A percentile compares a stretch with the other conserved stretches of the same genome.
phyloP scores from a whole-genome alignment of 64 coral and sea anemone genomes.

The Exaiptasia diaphana region DNA sequence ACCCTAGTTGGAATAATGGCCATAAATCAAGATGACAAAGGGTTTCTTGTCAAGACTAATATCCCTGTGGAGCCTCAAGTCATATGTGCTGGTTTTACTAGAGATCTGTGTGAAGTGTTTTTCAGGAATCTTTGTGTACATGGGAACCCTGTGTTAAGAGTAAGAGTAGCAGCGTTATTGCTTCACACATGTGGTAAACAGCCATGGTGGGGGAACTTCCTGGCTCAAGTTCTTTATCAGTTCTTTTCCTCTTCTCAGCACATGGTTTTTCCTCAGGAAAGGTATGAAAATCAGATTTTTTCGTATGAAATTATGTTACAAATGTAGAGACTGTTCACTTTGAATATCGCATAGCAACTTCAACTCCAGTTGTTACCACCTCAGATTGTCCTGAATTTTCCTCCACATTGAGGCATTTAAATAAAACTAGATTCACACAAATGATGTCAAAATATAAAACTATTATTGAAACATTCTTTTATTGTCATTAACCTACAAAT shows the following conservation, averaged over 20 bases:
- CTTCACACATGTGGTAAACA: constrained; percentile 68
- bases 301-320: no score
- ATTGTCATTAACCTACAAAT: no score
- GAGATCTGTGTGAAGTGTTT: constrained; percentile 66
- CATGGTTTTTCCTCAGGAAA: constrained; percentile 85
- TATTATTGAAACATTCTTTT: no score
- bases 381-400: no score
- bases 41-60: constrained; percentile 44
- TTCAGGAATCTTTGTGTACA: constrained; percentile 86
- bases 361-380: not conserved
- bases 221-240: constrained; percentile 72
- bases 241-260: constrained; percentile 81
- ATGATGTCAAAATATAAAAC: no score
- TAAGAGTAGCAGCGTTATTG: constrained; percentile 73
- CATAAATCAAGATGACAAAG: constrained; percentile 37
- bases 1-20: constrained; percentile 66
- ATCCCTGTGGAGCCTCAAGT: constrained; percentile 25
- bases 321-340: no score
- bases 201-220: constrained; percentile 91
- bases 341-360: not conserved
- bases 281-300: constrained; percentile 23
- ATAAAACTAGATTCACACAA: no score
- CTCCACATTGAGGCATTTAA: no score
- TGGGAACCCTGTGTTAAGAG: constrained; percentile 71
- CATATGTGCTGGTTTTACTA: constrained; percentile 38